Percentiles rank a stretch among this genome's conserved stretches.
These are phyloP conservation scores for Oceanodroma leucorhoa DNA, from an alignment of 2,797 vertebrate genomes.

Conservation along the genomic window DNA sequence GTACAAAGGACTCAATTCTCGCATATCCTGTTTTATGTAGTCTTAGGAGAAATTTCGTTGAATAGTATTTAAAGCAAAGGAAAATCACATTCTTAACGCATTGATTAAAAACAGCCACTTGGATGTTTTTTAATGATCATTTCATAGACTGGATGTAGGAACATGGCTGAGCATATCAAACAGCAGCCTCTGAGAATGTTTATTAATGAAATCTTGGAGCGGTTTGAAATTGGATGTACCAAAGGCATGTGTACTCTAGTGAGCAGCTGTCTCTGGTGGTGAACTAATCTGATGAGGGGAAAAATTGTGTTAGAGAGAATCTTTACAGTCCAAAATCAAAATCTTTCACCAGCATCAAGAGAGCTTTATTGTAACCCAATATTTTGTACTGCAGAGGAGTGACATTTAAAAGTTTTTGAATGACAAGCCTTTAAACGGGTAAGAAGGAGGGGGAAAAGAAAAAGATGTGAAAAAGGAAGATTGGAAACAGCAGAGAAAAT, in stretches of 20 bases:
- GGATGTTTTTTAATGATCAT: not conserved
- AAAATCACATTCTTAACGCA: not conserved
- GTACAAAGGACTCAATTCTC: not conserved
- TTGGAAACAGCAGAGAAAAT: not conserved
- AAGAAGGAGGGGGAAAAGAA: not conserved
- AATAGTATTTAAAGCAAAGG: not conserved
- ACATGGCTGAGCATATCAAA: not conserved
- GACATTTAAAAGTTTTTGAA: not conserved
- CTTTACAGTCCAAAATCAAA: constrained; percentile 55
- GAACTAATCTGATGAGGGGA: not conserved
- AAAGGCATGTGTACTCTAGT: not conserved
- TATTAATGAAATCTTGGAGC: constrained; percentile 3
- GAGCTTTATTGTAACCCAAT: constrained; percentile 20
- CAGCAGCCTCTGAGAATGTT: not conserved
- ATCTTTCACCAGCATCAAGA: constrained; percentile 50
- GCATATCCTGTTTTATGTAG: not conserved
- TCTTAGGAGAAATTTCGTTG: not conserved
- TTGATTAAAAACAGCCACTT: not conserved
- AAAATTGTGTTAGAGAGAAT: constrained; percentile 33
- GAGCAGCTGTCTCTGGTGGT: not conserved
- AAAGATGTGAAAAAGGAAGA: not conserved
- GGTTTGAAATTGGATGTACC: not conserved
- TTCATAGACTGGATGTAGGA: not conserved
- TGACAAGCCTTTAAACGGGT: not conserved
- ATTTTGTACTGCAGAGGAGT: not conserved